Conservation (phyloP, 2,113 vertebrate species). For the Hirundichthys speculiger region DNA sequence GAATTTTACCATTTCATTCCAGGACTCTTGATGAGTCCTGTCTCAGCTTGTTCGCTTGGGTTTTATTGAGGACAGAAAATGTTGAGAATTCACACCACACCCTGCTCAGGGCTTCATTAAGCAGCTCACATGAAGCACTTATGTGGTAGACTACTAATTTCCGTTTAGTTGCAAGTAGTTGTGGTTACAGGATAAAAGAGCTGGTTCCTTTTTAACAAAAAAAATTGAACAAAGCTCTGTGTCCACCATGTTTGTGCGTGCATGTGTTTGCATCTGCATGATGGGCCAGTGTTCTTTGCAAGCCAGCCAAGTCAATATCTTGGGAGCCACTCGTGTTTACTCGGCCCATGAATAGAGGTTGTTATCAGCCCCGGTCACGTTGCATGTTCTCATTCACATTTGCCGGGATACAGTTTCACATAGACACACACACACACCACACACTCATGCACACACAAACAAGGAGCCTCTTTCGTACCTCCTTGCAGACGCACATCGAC, state of each 20-base stretch:
- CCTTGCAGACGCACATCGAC: slow-evolving; percentile 1
- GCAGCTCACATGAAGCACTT: slow-evolving; percentile 48
- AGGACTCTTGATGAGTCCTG: slow-evolving; percentile 42
- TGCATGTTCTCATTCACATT: slow-evolving; percentile 72
- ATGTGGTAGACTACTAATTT: slow-evolving; percentile 62
- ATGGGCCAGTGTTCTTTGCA: slow-evolving; percentile 61
- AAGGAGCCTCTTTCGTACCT: slow-evolving; percentile 56
- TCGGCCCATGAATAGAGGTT: slow-evolving; percentile 67
- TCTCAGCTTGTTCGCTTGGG: slow-evolving; percentile 53
- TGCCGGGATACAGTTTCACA: slow-evolving; percentile 56
- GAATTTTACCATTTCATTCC: slow-evolving; percentile 43
- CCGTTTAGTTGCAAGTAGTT: slow-evolving; percentile 41
- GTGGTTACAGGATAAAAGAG: slow-evolving; percentile 34
- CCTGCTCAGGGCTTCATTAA: slow-evolving; percentile 45
- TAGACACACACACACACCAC: slow-evolving; percentile 35
- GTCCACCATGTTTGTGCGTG: slow-evolving; percentile 2
- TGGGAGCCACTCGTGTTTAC: slow-evolving; percentile 72
- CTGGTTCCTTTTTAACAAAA: slow-evolving; percentile 21
- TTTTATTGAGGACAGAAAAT: slow-evolving; percentile 58
- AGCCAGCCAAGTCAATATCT: slow-evolving; percentile 68
- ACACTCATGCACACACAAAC: slow-evolving; percentile 29
- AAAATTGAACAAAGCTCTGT: slow-evolving; percentile 21
- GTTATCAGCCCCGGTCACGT: slow-evolving; percentile 76
- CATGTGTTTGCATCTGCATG: slow-evolving; percentile 23
- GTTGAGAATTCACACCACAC: slow-evolving; percentile 67